These are phyloP conservation scores for Aphodius granarius DNA, from an alignment of 2,888 invertebrate genomes.

Conservation along the genomic window DNA sequence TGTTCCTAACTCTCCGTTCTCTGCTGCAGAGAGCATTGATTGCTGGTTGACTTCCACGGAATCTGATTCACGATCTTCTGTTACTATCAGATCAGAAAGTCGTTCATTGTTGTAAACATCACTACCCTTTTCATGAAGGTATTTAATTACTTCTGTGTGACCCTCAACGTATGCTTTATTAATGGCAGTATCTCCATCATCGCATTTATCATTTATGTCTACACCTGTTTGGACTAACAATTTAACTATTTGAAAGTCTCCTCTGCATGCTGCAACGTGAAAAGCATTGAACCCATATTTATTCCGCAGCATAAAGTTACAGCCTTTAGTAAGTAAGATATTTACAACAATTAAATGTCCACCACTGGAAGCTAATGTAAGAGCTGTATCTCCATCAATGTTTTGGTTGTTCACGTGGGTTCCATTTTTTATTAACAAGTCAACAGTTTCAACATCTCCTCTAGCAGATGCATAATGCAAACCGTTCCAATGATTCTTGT, in stretches of 20 bases:
- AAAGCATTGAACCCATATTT: not conserved
- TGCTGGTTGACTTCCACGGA: no score
- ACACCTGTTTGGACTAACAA: not conserved
- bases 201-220: not conserved
- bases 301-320: not conserved
- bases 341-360: not conserved
- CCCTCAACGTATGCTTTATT: not conserved
- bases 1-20: no score
- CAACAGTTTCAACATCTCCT: not conserved
- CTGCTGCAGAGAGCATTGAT: no score
- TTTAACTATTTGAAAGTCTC: not conserved
- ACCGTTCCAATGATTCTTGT: not conserved
- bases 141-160: not conserved
- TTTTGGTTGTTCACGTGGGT: not conserved
- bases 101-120: not conserved
- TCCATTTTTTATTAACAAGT: not conserved
- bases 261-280: not conserved
- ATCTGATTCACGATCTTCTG: no score
- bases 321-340: not conserved
- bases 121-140: not conserved
- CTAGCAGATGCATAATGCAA: not conserved
- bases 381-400: not conserved
- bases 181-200: not conserved
- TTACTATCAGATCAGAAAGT: not conserved
- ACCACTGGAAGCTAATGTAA: not conserved